These are phyloP conservation scores for Heterocephalus glaber DNA, from an alignment of 2,113 vertebrate species.

Conservation along the genomic window DNA sequence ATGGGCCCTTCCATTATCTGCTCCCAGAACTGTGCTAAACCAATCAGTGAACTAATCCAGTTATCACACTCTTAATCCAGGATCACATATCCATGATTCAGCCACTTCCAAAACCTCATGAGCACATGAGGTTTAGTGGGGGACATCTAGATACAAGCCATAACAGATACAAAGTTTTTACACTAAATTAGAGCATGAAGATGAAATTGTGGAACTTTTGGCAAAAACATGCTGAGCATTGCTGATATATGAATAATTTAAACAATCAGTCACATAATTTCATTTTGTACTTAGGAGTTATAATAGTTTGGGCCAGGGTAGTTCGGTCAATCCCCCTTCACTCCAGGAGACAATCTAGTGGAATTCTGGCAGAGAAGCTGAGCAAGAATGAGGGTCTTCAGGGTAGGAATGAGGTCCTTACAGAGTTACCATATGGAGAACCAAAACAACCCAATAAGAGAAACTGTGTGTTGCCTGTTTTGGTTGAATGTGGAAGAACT, in stretches of 20 bases:
- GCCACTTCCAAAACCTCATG: not conserved
- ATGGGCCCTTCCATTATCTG: not conserved
- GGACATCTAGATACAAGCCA: not conserved
- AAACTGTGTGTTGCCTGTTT: not conserved
- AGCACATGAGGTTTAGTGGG: not conserved
- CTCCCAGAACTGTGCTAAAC: not conserved
- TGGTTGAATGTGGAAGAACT: not conserved
- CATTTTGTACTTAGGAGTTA: not conserved
- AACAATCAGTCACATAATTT: not conserved
- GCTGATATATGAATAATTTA: not conserved
- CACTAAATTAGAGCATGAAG: not conserved
- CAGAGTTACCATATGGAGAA: not conserved
- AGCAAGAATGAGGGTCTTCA: not conserved
- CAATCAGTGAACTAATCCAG: not conserved
- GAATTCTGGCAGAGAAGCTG: not conserved
- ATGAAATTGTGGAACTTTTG: not conserved
- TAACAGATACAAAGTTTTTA: not conserved
- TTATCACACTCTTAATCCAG: not conserved
- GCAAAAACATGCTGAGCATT: not conserved
- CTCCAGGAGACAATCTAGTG: not conserved
- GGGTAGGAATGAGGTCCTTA: not conserved
- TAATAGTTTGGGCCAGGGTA: not conserved
- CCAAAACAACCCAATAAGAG: not conserved
- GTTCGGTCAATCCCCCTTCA: not conserved
- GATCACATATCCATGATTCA: not conserved